A percentile compares a stretch with the other conserved stretches of the same genome.
Evolutionary conservation across 2,888 invertebrate genomes (phyloP).

Genomic region (Alsophila aescularia): DNA sequence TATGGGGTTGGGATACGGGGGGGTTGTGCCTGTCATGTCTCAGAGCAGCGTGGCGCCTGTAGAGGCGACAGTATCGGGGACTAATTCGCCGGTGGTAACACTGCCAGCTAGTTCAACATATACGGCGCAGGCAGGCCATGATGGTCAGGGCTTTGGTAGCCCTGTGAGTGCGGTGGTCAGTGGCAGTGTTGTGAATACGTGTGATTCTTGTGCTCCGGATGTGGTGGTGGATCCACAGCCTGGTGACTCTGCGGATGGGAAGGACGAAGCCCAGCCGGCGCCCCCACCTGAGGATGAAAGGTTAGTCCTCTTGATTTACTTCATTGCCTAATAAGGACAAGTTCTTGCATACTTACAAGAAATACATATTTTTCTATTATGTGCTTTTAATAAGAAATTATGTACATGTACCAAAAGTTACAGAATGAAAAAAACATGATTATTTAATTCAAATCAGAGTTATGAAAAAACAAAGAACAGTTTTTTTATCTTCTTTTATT

Average conservation of each 20-base stretch:
- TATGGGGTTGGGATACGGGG: conserved; percentile 74
- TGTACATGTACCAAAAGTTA: no score
- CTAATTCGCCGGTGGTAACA: conserved; percentile 81
- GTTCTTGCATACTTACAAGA: no score
- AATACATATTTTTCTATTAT: no score
- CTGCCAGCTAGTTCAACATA: conserved; percentile 76
- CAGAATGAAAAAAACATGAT: no score
- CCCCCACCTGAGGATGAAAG: conserved; percentile 80
- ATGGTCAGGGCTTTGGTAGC: conserved; percentile 80
- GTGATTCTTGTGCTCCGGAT: conserved; percentile 78
- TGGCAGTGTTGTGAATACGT: conserved; percentile 74
- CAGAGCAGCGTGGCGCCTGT: conserved; percentile 77
- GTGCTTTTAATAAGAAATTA: no score
- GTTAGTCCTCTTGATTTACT: conserved; percentile 51
- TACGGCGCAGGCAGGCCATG: conserved; percentile 67
- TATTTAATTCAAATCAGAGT: no score
- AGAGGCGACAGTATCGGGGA: conserved; percentile 77
- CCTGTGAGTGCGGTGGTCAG: conserved; percentile 80
- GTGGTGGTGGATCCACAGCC: conserved; percentile 66
- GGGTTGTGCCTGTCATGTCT: conserved; percentile 81
- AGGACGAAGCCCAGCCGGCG: conserved; percentile 69
- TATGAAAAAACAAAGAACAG: no score
- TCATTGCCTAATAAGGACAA: not conserved
- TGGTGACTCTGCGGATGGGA: conserved; percentile 72
- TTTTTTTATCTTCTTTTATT: no score